Evolutionary conservation across 2,888 invertebrate genomes (phyloP), one percentile per base, ranked within the genome.

Genomic region (Aleiodes testaceus): DNA sequence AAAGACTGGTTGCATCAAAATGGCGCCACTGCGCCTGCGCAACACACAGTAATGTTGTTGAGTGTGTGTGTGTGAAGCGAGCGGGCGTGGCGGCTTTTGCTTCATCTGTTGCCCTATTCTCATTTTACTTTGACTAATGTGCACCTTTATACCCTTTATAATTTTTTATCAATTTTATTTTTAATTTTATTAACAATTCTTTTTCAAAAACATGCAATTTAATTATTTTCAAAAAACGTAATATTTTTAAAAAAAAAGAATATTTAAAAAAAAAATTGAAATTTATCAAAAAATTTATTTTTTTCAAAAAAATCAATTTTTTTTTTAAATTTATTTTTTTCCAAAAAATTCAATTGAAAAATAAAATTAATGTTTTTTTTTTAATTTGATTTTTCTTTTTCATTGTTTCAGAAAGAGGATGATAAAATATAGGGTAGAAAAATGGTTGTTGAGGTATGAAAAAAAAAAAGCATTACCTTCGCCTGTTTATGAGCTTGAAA

Each of bases 1-100:
- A 82, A 36, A 85, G 83, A 85, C 86, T 86, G 85, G 85, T 85
- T 85, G 86, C 85, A 86, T 86, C 85, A 81, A 84, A 81, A 36
- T 36, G 82, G 80, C 82, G 85, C 73, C 82, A 14, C 12, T 79
- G 84, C 83, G 83, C 77, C 84, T 85, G 84, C 85, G 84, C 83
- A 79, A 22, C 22, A 71, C 70, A 76, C 78, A 72, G 59, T n/a
- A n/a, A 59, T 61, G 30, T 18, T 47, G 22, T 72, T 73, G 53
- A n/a, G 49, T 64, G 50, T n/a, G 71, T 65, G 67, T 55, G 36
- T 78, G 67, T 55, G 36, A 77, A 78, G 84, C 73, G 80, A 82
- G 84, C 84, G 84, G 84, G 84, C 83, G 84, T 84, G 84, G 84
- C 84, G 84, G 80, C 79, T 74, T 72, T 74, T 79, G 75, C 70